Evolutionary conservation across 2,113 vertebrate genomes (phyloP).

Genomic region (Cairina moschata): DNA sequence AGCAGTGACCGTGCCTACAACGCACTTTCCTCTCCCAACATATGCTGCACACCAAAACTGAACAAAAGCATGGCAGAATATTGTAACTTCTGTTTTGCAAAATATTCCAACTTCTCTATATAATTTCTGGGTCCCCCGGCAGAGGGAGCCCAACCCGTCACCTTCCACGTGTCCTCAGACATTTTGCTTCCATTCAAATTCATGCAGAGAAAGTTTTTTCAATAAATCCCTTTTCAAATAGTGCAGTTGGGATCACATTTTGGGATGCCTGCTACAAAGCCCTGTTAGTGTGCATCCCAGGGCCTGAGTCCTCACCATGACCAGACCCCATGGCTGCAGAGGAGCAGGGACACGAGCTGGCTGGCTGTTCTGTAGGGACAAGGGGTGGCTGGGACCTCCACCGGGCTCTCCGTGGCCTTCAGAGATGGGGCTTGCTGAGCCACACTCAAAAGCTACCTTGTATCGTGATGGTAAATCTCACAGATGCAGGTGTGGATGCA

Average conservation of each 20-base stretch:
- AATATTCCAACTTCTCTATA: no score
- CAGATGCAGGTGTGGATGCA: not conserved
- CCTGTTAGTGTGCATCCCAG: not conserved
- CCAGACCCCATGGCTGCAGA: no score
- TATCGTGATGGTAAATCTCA: not conserved
- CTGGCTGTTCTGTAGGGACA: accelerated
- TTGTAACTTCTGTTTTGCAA: not conserved
- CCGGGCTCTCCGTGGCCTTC: no score
- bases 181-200: not conserved
- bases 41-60: not conserved
- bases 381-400: accelerated
- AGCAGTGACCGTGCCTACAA: not conserved
- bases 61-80: not conserved
- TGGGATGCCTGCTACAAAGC: not conserved
- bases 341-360: not conserved
- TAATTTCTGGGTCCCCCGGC: no score
- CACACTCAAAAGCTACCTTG: no score
- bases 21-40: not conserved
- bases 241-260: not conserved
- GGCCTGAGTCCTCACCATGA: no score
- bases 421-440: not conserved
- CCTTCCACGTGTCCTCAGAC: not conserved
- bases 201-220: not conserved
- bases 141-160: not conserved
- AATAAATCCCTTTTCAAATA: not conserved